phyloP scores from a whole-genome alignment of 2,888 invertebrate species.

The Caenorhabditis virilis region DNA sequence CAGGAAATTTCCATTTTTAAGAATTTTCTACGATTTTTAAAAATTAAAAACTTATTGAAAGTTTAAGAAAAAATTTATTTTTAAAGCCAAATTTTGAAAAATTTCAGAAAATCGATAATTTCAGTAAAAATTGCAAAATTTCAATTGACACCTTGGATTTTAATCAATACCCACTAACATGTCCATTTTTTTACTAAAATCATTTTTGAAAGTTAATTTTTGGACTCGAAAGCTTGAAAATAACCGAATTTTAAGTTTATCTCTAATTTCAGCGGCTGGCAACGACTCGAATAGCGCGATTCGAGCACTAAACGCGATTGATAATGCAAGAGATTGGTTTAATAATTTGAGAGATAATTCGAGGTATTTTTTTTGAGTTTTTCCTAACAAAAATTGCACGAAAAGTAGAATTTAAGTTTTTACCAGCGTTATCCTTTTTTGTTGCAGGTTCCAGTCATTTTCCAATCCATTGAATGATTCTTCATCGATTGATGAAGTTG shows the following conservation, averaged over 20 bases:
- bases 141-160: too few species aligned
- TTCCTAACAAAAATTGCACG: not conserved
- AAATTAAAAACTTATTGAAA: too few species aligned
- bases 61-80: too few species aligned
- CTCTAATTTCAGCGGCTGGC: conserved; percentile 53
- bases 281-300: conserved; percentile 58
- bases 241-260: conserved; percentile 18
- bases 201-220: too few species aligned
- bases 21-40: too few species aligned
- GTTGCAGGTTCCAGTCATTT: conserved; percentile 53
- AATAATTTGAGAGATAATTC: conserved; percentile 26
- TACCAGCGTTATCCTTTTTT: conserved; percentile 1
- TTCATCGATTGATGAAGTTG: conserved; percentile 1
- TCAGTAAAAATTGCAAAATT: not conserved
- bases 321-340: conserved; percentile 50
- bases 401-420: not conserved
- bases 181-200: not conserved
- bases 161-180: too few species aligned
- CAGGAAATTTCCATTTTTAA: too few species aligned
- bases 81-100: too few species aligned
- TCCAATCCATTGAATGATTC: conserved; percentile 53
- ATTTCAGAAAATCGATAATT: too few species aligned
- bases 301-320: conserved; percentile 47
- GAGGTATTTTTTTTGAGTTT: conserved; percentile 20
- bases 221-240: too few species aligned